Conservation (phyloP, 2,888 invertebrate genomes). For the Caenorhabditis sp. region DNA sequence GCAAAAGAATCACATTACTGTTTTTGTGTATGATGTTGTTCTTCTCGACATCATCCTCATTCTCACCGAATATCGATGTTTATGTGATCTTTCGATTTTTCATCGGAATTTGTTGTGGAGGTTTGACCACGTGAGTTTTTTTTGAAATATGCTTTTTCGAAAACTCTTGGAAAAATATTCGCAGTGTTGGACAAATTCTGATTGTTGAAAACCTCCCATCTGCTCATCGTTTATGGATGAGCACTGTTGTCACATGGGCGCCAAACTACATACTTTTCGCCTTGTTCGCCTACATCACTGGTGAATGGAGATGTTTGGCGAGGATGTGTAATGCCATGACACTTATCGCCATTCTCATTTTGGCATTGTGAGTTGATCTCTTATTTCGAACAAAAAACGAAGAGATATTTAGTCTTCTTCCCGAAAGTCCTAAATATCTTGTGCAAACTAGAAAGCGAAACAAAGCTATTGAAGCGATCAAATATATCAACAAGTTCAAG, state of each 20-base stretch:
- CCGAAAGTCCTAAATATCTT: slow-evolving; percentile 53
- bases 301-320: slow-evolving; percentile 44
- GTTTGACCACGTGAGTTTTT: slow-evolving; percentile 39
- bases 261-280: slow-evolving; percentile 57
- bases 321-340: slow-evolving; percentile 44
- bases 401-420: slow-evolving; percentile 39
- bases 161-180: slow-evolving; percentile 1
- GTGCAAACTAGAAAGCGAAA: slow-evolving; percentile 44
- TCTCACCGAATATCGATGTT: slow-evolving; percentile 42
- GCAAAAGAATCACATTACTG: slow-evolving; percentile 39
- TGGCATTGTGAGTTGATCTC: slow-evolving; percentile 49
- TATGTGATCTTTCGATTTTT: slow-evolving; percentile 52
- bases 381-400: not conserved
- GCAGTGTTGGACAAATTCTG: slow-evolving; percentile 46
- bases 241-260: slow-evolving; percentile 56
- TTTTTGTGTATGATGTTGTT: slow-evolving; percentile 44
- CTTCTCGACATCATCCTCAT: slow-evolving; percentile 39
- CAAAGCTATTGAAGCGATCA: slow-evolving; percentile 41
- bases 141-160: slow-evolving; percentile 2
- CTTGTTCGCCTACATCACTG: slow-evolving; percentile 42
- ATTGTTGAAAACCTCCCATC: slow-evolving; percentile 53
- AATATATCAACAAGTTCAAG: slow-evolving; percentile 48
- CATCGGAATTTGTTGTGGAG: slow-evolving; percentile 51
- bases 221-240: slow-evolving; percentile 51
- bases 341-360: slow-evolving; percentile 36